Conservation (phyloP, 2,113 vertebrate genomes). For the Aegypius monachus region DNA sequence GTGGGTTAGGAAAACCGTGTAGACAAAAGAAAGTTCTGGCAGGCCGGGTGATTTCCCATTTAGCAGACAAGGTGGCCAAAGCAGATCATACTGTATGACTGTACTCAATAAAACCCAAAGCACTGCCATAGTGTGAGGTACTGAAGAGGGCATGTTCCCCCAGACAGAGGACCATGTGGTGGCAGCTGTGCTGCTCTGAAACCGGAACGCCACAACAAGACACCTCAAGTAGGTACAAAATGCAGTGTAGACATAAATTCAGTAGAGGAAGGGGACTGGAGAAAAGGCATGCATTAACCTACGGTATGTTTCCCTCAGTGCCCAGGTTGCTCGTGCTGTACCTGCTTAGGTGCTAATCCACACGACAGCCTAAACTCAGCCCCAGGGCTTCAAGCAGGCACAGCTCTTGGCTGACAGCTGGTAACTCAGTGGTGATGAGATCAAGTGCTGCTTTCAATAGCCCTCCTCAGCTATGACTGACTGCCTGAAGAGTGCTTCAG, state of each 20-base stretch:
- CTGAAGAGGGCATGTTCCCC: background rate
- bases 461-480: background rate
- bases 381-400: background rate
- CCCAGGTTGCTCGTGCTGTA: fast-evolving
- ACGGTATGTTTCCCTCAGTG: background rate
- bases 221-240: background rate
- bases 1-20: background rate
- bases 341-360: background rate
- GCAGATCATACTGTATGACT: background rate
- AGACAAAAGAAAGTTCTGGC: background rate
- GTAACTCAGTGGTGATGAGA: background rate
- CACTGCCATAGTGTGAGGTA: background rate
- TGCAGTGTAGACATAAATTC: background rate
- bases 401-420: background rate
- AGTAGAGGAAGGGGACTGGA: background rate
- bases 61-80: background rate
- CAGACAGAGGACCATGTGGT: too few species aligned
- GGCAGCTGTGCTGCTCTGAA: background rate
- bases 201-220: fast-evolving
- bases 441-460: background rate
- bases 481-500: background rate
- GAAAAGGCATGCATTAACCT: background rate
- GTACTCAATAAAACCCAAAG: background rate
- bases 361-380: background rate
- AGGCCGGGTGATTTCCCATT: background rate